Evolutionary conservation across 2,888 invertebrate genomes (phyloP), one percentile per base, ranked within the genome.

Genomic region (Microchrysa polita): DNA sequence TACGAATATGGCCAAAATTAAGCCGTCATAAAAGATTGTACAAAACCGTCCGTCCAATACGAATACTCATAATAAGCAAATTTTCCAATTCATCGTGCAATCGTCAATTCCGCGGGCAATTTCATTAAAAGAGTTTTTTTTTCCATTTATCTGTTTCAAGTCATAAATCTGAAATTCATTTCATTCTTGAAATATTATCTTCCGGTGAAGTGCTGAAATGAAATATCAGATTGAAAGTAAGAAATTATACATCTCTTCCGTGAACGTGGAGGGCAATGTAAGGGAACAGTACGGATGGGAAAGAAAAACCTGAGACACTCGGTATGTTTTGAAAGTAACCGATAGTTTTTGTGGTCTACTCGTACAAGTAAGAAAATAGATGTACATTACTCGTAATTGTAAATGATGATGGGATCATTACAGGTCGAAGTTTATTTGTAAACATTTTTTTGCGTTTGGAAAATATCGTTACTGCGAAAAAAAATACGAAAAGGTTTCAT

Each of bases 191-290:
- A 48, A 48, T 48, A n/a, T 48, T n/a, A n/a, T n/a, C 14, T 48
- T 48, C 16, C 48, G 16, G 48, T 4, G 10, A n/a, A 48, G 16
- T 48, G 12, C 12, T 48, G 48, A n/a, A 2, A 48, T n/a, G 48
- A 48, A 48, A 48, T 48, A n/a, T 10, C 16, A 12, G 16, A 48
- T 48, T 48, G 48, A 48, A 48, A 48, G 16, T 48, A 48, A 48
- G 16, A 48, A 48, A 12, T 10, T n/a, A 12, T n/a, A n/a, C n/a
- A 4, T 59, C 73, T 44, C 65, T 77, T 20, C 5, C 57, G 44
- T 42, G 67, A 72, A 76, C 76, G 74, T 77, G 77, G 12, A 34
- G 27, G 27, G 27, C 27, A 34, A n/a, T 48, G 48, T 7, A 48
- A n/a, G 48, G 16, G 48, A 55, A 55, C 55, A 55, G 18, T 18